These are phyloP conservation scores for Bombus consobrinus DNA, from an alignment of 1,140 invertebrate species.

Conservation along the genomic window DNA sequence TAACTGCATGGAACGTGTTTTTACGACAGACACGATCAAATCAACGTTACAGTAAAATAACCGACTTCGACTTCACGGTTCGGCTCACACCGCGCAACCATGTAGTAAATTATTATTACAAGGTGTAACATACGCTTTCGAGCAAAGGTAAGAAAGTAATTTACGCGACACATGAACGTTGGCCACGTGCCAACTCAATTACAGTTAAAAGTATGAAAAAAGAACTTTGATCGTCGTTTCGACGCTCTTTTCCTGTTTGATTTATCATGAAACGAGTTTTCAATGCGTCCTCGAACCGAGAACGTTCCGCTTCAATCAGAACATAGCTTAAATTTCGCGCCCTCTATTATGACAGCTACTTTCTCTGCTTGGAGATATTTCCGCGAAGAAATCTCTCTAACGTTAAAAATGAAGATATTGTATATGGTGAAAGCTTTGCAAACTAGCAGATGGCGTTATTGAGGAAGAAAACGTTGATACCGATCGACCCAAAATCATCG, in stretches of 20 bases:
- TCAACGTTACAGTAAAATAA: conserved; percentile 13
- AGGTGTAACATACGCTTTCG: conserved; percentile 24
- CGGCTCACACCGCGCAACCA: conserved; percentile 13
- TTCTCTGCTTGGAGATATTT: background rate
- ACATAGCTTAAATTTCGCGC: background rate
- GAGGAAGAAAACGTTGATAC: background rate
- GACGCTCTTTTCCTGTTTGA: background rate
- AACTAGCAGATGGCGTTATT: background rate
- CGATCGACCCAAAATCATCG: background rate
- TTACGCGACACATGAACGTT: background rate
- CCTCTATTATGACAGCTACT: background rate
- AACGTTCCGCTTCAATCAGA: background rate
- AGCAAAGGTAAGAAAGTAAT: conserved; percentile 41
- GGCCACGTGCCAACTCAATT: conserved; percentile 42
- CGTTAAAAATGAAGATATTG: background rate
- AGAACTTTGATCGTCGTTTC: background rate
- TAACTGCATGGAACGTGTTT: background rate
- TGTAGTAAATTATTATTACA: conserved; percentile 43
- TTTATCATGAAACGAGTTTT: background rate
- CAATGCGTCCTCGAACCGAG: background rate
- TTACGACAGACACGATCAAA: background rate
- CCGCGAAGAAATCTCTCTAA: background rate
- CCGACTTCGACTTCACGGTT: conserved; percentile 23
- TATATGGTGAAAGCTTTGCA: background rate
- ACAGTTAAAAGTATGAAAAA: background rate